Evolutionary conservation across 2,888 invertebrate genomes (phyloP).

Genomic region (Mamestra brassicae): DNA sequence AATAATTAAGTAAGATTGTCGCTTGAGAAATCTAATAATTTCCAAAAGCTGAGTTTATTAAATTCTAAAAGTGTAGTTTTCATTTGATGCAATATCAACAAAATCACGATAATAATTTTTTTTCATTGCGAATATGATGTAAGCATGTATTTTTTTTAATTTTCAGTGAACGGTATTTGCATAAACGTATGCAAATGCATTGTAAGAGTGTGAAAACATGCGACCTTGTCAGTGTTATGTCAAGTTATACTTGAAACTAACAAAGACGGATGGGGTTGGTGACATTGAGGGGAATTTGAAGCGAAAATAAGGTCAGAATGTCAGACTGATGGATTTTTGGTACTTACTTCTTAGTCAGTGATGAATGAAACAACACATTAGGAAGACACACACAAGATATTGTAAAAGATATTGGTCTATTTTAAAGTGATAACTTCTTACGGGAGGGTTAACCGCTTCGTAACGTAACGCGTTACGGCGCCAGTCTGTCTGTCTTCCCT

Average conservation of each 20-base stretch:
- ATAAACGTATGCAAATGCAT: conserved; percentile 39
- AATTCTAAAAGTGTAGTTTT: too few species aligned
- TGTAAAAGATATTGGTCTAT: not conserved
- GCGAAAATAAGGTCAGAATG: conserved; percentile 44
- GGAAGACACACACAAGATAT: not conserved
- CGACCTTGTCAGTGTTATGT: conserved; percentile 52
- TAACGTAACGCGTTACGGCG: too few species aligned
- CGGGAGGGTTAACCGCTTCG: too few species aligned
- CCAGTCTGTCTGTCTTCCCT: too few species aligned
- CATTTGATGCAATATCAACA: not conserved
- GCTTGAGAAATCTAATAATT: not conserved
- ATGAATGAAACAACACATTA: not conserved
- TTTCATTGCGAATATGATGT: conserved; percentile 24
- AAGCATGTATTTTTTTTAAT: conserved; percentile 5
- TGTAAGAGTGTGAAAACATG: conserved; percentile 28
- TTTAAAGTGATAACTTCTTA: not conserved
- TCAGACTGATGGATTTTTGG: not conserved
- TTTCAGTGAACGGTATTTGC: conserved; percentile 36
- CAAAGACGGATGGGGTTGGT: conserved; percentile 39
- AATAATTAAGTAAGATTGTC: too few species aligned
- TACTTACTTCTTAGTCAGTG: not conserved
- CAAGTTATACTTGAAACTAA: conserved; percentile 33
- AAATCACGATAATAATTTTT: conserved; percentile 1
- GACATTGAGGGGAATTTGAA: conserved; percentile 47
- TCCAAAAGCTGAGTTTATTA: not conserved